Percentiles rank a stretch among this genome's conserved stretches.
Conservation (phyloP, 2,888 invertebrate genomes). For the Nycteola revayana region DNA sequence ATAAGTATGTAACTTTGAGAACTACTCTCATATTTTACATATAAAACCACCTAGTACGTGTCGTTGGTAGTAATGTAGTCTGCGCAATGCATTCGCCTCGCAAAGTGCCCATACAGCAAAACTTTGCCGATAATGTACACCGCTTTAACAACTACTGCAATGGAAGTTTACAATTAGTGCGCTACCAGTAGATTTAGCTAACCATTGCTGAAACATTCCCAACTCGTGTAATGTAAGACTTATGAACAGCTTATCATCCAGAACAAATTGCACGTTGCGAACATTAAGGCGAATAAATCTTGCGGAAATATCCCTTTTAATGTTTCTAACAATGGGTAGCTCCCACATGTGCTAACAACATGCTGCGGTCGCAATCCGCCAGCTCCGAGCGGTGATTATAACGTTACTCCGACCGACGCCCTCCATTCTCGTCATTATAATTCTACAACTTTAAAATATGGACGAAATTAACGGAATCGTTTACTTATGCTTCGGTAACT, state of each 20-base stretch:
- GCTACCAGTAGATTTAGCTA: constrained; percentile 19
- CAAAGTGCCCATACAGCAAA: constrained; percentile 28
- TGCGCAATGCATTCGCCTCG: constrained; percentile 20
- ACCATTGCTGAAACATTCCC: constrained; percentile 8
- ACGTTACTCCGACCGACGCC: neutral
- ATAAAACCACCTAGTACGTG: constrained; percentile 16
- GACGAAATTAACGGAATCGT: too few species aligned
- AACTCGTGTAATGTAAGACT: constrained; percentile 1
- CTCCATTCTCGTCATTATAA: too few species aligned
- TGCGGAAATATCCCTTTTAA: neutral
- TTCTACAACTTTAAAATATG: too few species aligned
- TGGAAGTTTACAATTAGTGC: constrained; percentile 33
- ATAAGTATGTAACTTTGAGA: neutral
- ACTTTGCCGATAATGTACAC: constrained; percentile 40
- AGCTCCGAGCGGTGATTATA: neutral
- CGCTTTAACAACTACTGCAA: constrained; percentile 21
- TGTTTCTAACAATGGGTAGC: neutral
- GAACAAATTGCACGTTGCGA: neutral
- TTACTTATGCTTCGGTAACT: neutral
- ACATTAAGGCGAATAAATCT: neutral
- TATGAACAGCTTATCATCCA: neutral
- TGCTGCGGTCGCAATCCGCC: neutral
- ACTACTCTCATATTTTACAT: constrained; percentile 17
- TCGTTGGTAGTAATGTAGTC: constrained; percentile 6
- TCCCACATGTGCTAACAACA: neutral